phyloP scores from a whole-genome alignment of 2,888 invertebrate species.

The Lasioglossum malachurum region DNA sequence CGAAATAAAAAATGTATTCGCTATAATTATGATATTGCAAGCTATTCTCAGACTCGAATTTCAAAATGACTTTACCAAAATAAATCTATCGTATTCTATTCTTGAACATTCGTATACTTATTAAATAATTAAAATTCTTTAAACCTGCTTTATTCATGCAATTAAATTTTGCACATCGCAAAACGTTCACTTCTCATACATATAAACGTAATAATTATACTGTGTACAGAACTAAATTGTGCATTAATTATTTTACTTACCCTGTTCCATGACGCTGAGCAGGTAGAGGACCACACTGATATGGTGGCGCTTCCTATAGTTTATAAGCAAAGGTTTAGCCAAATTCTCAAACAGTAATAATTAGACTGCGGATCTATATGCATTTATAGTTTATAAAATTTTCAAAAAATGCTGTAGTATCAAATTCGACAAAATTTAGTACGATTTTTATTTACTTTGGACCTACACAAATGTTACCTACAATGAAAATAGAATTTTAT shows the following conservation, averaged over 20 bases:
- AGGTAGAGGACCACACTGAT: constrained; percentile 79
- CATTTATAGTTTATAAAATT: too few relatives aligned
- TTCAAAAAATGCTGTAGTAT: too few relatives aligned
- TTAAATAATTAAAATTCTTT: constrained; percentile 46
- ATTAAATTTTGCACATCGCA: constrained; percentile 28
- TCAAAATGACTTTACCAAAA: neutral
- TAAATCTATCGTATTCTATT: constrained; percentile 15
- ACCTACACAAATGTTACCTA: too few relatives aligned
- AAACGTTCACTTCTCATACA: constrained; percentile 24
- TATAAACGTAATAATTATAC: constrained; percentile 35
- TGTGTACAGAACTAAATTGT: constrained; percentile 8
- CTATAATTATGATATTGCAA: constrained; percentile 25
- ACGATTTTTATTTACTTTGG: too few relatives aligned
- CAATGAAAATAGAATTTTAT: too few relatives aligned
- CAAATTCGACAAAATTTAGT: too few relatives aligned
- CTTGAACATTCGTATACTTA: constrained; percentile 34
- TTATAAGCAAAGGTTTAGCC: constrained; percentile 17
- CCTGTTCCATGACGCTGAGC: constrained; percentile 82
- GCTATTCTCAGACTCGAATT: constrained; percentile 28
- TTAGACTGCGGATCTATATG: too few relatives aligned
- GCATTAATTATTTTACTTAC: constrained; percentile 74
- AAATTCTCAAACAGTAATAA: neutral
- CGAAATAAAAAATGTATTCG: constrained; percentile 38
- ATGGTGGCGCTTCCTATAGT: constrained; percentile 79
- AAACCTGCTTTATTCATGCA: constrained; percentile 63